A percentile compares a stretch with the other conserved stretches of the same genome.
phyloP scores from a whole-genome alignment of 2,888 invertebrate species.

The Carabus problematicus region DNA sequence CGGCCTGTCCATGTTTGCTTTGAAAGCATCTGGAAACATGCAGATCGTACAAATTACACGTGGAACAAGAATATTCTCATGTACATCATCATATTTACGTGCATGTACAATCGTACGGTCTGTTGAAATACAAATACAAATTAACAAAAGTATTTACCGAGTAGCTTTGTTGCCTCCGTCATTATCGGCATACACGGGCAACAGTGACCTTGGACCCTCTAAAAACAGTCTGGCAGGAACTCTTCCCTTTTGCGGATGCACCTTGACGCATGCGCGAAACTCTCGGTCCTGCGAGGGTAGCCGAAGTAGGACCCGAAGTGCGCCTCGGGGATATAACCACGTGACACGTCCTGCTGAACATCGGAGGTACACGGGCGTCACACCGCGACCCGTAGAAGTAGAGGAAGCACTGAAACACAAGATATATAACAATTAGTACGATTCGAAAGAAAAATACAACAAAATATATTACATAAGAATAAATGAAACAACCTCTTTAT shows the following conservation, averaged over 20 bases:
- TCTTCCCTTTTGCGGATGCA: conserved; percentile 48
- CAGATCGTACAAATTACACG: conserved; percentile 1
- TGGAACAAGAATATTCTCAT: conserved; percentile 1
- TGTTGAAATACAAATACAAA: too few species aligned
- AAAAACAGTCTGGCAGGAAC: conserved; percentile 67
- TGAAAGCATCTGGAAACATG: conserved; percentile 65
- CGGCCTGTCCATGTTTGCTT: conserved; percentile 69
- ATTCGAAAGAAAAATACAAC: too few species aligned
- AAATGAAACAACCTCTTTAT: background rate
- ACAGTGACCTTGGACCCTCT: conserved; percentile 68
- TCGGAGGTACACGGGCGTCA: conserved; percentile 78
- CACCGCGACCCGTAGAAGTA: conserved; percentile 65
- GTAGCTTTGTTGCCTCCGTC: conserved; percentile 59
- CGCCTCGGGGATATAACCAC: conserved; percentile 81
- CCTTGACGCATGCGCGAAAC: conserved; percentile 75
- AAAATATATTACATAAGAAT: background rate
- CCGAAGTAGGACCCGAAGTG: conserved; percentile 71
- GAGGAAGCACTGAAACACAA: conserved; percentile 66
- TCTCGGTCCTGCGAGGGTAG: conserved; percentile 66
- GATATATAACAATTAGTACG: conserved; percentile 49
- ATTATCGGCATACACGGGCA: conserved; percentile 66
- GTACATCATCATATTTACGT: background rate
- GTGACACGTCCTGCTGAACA: conserved; percentile 75
- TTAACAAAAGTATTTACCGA: conserved; percentile 2
- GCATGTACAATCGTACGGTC: background rate